Percentiles rank a stretch among this genome's conserved stretches.
Evolutionary conservation across 2,797 vertebrate genomes (phyloP).

Genomic region (Danio albolineatus): DNA sequence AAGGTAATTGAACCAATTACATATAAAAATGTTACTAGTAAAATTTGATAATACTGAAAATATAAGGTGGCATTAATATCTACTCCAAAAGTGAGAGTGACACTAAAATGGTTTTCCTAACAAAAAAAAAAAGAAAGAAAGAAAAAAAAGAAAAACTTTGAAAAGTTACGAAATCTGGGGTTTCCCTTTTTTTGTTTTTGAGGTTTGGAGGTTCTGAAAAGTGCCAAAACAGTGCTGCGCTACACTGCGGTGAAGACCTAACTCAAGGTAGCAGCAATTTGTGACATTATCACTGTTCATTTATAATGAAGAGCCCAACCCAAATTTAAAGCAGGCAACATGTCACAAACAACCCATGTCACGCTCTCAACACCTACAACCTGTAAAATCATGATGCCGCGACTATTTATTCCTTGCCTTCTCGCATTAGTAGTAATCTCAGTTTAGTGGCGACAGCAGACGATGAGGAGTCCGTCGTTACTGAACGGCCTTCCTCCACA

Average conservation of each 20-base stretch:
- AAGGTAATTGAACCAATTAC: too few species aligned
- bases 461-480: constrained; percentile 29
- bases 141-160: too few species aligned
- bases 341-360: constrained; percentile 77
- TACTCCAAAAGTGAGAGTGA: too few species aligned
- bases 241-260: constrained; percentile 19
- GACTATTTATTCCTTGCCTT: constrained; percentile 78
- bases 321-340: constrained; percentile 70
- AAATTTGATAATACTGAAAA: too few species aligned
- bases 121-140: too few species aligned
- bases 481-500: constrained; percentile 59
- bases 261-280: constrained; percentile 51
- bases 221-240: constrained; percentile 8
- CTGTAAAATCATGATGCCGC: constrained; percentile 66
- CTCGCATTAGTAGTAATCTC: constrained; percentile 73
- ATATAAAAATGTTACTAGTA: too few species aligned
- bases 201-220: constrained; percentile 23
- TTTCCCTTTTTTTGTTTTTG: constrained; percentile 21
- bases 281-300: constrained; percentile 67
- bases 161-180: neutral
- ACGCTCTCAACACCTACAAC: constrained; percentile 73
- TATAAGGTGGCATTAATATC: too few species aligned
- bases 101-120: too few species aligned
- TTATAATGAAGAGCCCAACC: constrained; percentile 66
- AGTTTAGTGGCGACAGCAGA: constrained; percentile 41